Evolutionary conservation across 2,113 vertebrate genomes (phyloP).

Genomic region (Vimba vimba): DNA sequence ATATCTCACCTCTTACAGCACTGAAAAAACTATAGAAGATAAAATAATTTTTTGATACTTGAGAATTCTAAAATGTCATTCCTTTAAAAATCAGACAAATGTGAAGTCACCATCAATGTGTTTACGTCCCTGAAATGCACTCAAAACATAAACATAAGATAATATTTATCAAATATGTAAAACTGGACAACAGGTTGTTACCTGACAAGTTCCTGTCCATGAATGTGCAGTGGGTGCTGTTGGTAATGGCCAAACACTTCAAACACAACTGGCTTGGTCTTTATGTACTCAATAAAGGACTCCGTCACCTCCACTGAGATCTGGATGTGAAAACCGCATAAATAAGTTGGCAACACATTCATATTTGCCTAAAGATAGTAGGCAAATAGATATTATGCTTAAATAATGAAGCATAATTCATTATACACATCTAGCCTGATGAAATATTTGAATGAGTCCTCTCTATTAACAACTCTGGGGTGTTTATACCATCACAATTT

Average conservation of each 20-base stretch:
- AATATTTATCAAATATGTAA: not conserved
- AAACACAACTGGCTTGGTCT: slow-evolving; percentile 95
- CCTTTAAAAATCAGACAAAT: not conserved
- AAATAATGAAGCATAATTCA: not conserved
- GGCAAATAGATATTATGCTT: too few species aligned
- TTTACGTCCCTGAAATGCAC: not conserved
- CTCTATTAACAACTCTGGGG: not conserved
- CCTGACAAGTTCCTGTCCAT: slow-evolving; percentile 91
- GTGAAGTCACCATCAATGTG: not conserved
- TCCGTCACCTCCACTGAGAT: slow-evolving; percentile 96
- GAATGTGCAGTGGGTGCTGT: slow-evolving; percentile 89
- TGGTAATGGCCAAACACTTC: slow-evolving; percentile 99
- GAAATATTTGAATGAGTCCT: not conserved
- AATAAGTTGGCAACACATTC: slow-evolving; percentile 3
- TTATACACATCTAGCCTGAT: not conserved
- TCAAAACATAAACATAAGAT: too few species aligned
- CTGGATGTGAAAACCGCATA: slow-evolving; percentile 65
- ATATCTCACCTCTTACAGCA: not conserved
- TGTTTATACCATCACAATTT: not conserved
- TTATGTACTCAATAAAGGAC: slow-evolving; percentile 96
- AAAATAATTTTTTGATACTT: not conserved
- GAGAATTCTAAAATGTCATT: not conserved
- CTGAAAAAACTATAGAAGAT: not conserved
- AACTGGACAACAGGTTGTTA: slow-evolving; percentile 54
- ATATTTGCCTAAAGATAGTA: not conserved